These are phyloP conservation scores for Drosophila nasuta DNA, from an alignment of 1,140 invertebrate species.

Conservation along the genomic window DNA sequence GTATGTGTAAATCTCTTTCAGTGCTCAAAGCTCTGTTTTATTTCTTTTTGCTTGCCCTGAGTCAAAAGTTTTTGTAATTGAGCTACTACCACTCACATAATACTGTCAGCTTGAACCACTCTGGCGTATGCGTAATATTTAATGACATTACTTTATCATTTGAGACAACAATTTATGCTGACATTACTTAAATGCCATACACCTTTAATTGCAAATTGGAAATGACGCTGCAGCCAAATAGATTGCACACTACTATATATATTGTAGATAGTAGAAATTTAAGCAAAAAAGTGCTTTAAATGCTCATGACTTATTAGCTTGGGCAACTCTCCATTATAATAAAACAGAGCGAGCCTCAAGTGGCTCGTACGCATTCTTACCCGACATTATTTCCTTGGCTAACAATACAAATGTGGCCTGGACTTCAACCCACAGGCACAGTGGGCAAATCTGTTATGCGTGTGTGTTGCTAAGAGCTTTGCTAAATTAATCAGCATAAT, in stretches of 20 bases:
- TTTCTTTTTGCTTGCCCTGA: slow-evolving; percentile 34
- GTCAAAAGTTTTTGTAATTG: slow-evolving; percentile 74
- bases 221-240: slow-evolving; percentile 2
- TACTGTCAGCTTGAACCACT: slow-evolving; percentile 11
- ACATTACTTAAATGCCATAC: slow-evolving; percentile 40
- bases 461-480: slow-evolving; percentile 45
- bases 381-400: slow-evolving; percentile 23
- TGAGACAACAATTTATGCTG: slow-evolving; percentile 54
- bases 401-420: slow-evolving; percentile 44
- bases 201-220: slow-evolving; percentile 59
- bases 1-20: slow-evolving; percentile 62
- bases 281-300: neutral
- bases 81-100: slow-evolving; percentile 38
- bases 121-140: slow-evolving; percentile 66
- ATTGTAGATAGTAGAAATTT: neutral
- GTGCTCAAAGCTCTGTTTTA: slow-evolving; percentile 40
- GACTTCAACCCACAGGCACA: slow-evolving; percentile 21
- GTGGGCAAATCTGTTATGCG: slow-evolving; percentile 33
- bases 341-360: slow-evolving; percentile 28
- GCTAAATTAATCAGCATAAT: slow-evolving; percentile 77
- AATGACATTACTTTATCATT: slow-evolving; percentile 78
- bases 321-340: slow-evolving; percentile 20
- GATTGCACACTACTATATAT: neutral
- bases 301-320: slow-evolving; percentile 3
- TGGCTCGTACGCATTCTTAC: slow-evolving; percentile 10